Conservation (phyloP, 2,797 vertebrate species). For the Semotilus atromaculatus region DNA sequence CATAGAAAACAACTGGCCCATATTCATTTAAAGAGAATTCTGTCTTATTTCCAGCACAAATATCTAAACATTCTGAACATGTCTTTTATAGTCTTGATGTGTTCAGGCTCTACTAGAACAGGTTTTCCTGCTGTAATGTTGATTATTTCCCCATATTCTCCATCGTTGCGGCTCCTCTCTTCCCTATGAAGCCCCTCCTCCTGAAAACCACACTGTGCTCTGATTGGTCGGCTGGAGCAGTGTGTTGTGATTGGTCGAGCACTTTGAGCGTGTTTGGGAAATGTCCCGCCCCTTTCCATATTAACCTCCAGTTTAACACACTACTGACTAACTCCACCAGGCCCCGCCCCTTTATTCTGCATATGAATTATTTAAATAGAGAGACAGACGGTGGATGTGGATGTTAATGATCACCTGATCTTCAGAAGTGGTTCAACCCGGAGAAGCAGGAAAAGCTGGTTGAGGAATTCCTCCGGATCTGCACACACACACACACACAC, state of each 20-base stretch:
- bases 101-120: neutral
- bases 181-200: too few species aligned
- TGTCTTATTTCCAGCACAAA: too few species aligned
- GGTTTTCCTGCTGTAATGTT: neutral
- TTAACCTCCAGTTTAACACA: neutral
- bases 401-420: slow-evolving; percentile 73
- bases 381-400: neutral
- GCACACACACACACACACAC: slow-evolving; percentile 41
- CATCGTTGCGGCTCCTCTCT: too few species aligned
- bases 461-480: slow-evolving; percentile 87
- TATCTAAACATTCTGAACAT: too few species aligned
- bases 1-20: too few species aligned
- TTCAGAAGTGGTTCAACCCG: slow-evolving; percentile 81
- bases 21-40: too few species aligned
- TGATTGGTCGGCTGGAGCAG: too few species aligned
- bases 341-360: neutral
- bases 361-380: neutral
- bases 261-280: neutral
- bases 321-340: neutral
- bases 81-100: too few species aligned
- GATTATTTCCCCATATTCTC: too few species aligned
- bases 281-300: neutral
- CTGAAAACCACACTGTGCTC: too few species aligned
- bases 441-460: slow-evolving; percentile 85
- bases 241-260: neutral